A percentile compares a stretch with the other conserved stretches of the same genome.
Evolutionary conservation across 2,888 invertebrate species (phyloP).

Genomic region (Cheilosia urbana): DNA sequence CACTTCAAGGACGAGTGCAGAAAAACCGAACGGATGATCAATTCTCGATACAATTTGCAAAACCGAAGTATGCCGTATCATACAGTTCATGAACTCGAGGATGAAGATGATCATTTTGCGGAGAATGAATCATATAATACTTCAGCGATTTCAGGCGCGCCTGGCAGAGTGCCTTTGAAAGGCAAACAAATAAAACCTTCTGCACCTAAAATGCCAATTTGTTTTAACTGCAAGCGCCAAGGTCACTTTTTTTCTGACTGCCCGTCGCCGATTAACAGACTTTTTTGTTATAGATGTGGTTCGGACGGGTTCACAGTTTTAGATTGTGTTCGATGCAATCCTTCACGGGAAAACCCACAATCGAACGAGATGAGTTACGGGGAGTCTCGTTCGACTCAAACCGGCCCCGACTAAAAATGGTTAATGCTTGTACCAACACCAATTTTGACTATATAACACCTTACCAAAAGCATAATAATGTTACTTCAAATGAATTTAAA

Average conservation of each 20-base stretch:
- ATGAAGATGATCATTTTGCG: background rate
- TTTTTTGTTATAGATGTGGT: conserved; percentile 7
- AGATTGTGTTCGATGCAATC: background rate
- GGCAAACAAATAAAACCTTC: conserved; percentile 1
- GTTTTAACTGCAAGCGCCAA: background rate
- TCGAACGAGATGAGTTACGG: background rate
- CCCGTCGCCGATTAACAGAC: background rate
- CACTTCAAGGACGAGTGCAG: conserved; percentile 6
- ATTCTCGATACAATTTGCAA: background rate
- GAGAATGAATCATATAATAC: too few species aligned
- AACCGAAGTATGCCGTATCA: background rate
- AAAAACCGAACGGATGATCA: conserved; percentile 6
- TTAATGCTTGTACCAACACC: background rate
- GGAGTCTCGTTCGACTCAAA: conserved; percentile 5
- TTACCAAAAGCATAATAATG: too few species aligned
- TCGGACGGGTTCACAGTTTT: background rate
- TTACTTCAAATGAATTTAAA: background rate
- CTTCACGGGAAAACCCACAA: background rate
- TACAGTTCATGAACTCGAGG: background rate
- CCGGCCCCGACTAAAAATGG: background rate
- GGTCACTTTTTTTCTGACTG: conserved; percentile 7
- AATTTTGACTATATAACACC: background rate
- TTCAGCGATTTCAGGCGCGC: too few species aligned
- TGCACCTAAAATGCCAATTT: background rate
- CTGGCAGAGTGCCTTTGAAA: too few species aligned